These are phyloP conservation scores for Apostichopus californicus DNA, from an alignment of 35 echinoderm and acorn worm genomes.

Conservation along the genomic window DNA sequence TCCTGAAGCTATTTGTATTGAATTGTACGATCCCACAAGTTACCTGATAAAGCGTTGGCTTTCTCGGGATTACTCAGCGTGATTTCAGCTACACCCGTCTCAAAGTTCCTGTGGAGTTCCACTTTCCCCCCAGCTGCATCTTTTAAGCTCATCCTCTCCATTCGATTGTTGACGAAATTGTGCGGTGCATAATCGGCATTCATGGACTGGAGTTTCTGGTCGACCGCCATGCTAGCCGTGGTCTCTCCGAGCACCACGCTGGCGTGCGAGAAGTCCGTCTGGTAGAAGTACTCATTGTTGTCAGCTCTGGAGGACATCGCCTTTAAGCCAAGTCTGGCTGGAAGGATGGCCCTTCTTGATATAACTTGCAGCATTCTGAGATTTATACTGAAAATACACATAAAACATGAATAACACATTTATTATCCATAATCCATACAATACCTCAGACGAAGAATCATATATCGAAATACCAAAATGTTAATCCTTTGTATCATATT, in stretches of 20 bases:
- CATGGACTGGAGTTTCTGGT: constrained; percentile 43
- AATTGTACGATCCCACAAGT: not conserved
- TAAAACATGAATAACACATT: not conserved
- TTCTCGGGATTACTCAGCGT: constrained; percentile 73
- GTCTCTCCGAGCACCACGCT: constrained; percentile 70
- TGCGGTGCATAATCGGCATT: constrained; percentile 53
- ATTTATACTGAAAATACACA: not conserved
- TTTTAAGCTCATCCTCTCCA: constrained; percentile 50
- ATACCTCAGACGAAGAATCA: too few relatives aligned
- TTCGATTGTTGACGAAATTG: constrained; percentile 69
- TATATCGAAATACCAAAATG: too few relatives aligned
- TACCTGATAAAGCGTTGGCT: constrained; percentile 93
- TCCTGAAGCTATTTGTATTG: too few relatives aligned
- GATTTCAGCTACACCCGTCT: constrained; percentile 79
- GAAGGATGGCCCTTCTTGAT: not conserved
- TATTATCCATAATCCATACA: too few relatives aligned
- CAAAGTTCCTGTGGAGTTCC: constrained; percentile 63
- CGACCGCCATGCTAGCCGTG: constrained; percentile 62
- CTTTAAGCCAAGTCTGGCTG: not conserved
- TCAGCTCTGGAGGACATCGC: constrained; percentile 27
- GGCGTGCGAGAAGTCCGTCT: constrained; percentile 67
- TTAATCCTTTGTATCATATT: too few relatives aligned
- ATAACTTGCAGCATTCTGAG: constrained; percentile 3
- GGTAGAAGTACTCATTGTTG: constrained; percentile 59
- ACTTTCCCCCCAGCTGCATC: constrained; percentile 70